Evolutionary conservation across 2,888 invertebrate species (phyloP), one percentile per base, ranked within the genome.

Genomic region (Standfussiana lucernea): DNA sequence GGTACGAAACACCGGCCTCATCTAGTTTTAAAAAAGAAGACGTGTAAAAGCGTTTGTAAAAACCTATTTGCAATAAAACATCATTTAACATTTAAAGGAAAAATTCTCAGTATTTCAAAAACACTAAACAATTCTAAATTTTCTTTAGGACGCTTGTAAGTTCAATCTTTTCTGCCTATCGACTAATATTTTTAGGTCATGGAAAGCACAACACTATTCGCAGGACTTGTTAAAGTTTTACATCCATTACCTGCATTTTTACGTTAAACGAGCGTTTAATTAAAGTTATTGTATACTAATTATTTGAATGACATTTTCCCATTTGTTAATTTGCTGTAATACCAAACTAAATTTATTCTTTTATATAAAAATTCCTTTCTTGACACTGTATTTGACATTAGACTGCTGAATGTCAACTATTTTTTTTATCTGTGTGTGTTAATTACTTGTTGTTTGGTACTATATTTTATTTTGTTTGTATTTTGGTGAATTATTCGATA

Each of bases 361-460:
- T n/a, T 7, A 2, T 2, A 15, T 0, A 65, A 42, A 66, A 82
- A 82, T 32, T 37, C 8, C 24, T 28, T 21, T 50, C 42, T 82
- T 78, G 79, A 79, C 50, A 50, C 65, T 35, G 4, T 45, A 28
- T 42, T 62, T 73, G 74, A 45, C 73, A 53, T 50, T 50, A 35
- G 50, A 32, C 8, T 62, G 72, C 4, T 18, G 37, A 64, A 53
- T 71, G 80, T 56, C 72, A 78, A 64, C 32, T n/a, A 37, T 62
- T 5, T 59, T 32, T 61, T 18, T 42, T 42, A 66, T 66, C 74
- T 79, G 65, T 79, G 82, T 18, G 47, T 42, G 1, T 24, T 3
- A 28, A 1, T 7, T 65, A 35, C 5, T 66, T 72, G 50, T 66
- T 72, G 50, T 53, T 47, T 66, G 18, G 11, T 7, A 37, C 0